Evolutionary conservation across 2,888 invertebrate genomes (phyloP), one percentile per base, ranked within the genome.

Genomic region (Netelia inedita): DNA sequence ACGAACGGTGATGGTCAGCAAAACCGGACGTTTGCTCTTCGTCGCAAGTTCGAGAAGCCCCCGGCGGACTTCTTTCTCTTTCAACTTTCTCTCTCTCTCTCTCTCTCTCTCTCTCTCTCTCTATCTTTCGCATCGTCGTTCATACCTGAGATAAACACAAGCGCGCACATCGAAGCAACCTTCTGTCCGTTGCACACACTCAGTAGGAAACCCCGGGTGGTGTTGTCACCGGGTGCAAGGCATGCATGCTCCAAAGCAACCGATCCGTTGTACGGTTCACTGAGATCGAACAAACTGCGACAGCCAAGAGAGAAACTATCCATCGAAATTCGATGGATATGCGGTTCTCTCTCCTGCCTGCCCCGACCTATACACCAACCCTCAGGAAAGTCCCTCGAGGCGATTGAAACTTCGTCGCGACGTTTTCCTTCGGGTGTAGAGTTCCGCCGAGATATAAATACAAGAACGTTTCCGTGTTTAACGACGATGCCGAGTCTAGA

Each of bases 11-110:
- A 79, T 63, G 53, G 35, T 65, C 68, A 78, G 59, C 74, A 69
- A 69, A 35, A 74, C 83, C 69, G 84, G 74, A 85, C 57, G 78
- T 71, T 85, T 81, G 69, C 73, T 71, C 73, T 79, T 74, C 50
- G 43, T 50, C 69, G 74, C 65, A 81, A 85, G 84, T 85, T 85
- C n/a, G 68, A 23, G 50, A 65, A 81, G 59, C 28, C 82, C 35
- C 35, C 81, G 69, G 28, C 46, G 35, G 57, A 46, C 28, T 16
- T 50, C 68, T 35, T 35, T 6, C 35, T 35, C 35, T n/a, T n/a
- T n/a, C n/a, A n/a, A n/a, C n/a, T n/a, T n/a, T 35, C 35, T 28
- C 28, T 35, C 35, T 35, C 35, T 35, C 0, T 35, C 35, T 35
- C 35, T 28, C 3, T 35, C 35, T 35, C 35, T 8, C 28, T 35